Conservation (phyloP, 2,113 vertebrate species). For the Alligator mississippiensis region DNA sequence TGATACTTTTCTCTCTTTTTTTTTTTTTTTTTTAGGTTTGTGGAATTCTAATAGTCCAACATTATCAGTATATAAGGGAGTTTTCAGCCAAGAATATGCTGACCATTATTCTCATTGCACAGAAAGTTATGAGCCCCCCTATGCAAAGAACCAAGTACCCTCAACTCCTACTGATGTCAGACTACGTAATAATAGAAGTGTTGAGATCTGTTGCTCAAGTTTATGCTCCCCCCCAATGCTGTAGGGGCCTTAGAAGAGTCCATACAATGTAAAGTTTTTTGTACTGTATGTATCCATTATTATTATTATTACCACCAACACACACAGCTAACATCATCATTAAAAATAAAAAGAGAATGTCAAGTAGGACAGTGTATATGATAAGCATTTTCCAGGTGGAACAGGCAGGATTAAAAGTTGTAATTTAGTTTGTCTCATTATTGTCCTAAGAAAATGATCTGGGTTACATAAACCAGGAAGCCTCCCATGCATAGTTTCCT, state of each 20-base stretch:
- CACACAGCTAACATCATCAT: not conserved
- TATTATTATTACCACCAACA: not conserved
- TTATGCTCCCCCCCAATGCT: not conserved
- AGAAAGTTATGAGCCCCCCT: not conserved
- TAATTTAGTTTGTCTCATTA: not conserved
- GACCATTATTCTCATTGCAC: not conserved
- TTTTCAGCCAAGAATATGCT: not conserved
- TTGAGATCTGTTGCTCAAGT: conserved; percentile 23
- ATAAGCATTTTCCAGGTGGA: not conserved
- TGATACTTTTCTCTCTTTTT: not conserved
- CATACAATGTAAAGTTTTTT: not conserved
- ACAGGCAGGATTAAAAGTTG: not conserved
- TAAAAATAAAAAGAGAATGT: not conserved
- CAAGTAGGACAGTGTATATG: not conserved
- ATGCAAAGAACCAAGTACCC: not conserved
- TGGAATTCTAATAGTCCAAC: not conserved
- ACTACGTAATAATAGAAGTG: not conserved
- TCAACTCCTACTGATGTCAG: conserved; percentile 35
- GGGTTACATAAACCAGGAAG: not conserved
- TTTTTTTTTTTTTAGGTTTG: not conserved
- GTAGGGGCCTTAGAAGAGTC: conserved; percentile 25
- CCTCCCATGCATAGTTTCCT: not conserved
- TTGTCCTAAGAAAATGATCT: not conserved
- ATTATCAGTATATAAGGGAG: not conserved
- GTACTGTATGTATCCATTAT: not conserved